These are phyloP conservation scores for Leptopilina clavipes DNA, from an alignment of 1,140 invertebrate species.

Conservation along the genomic window DNA sequence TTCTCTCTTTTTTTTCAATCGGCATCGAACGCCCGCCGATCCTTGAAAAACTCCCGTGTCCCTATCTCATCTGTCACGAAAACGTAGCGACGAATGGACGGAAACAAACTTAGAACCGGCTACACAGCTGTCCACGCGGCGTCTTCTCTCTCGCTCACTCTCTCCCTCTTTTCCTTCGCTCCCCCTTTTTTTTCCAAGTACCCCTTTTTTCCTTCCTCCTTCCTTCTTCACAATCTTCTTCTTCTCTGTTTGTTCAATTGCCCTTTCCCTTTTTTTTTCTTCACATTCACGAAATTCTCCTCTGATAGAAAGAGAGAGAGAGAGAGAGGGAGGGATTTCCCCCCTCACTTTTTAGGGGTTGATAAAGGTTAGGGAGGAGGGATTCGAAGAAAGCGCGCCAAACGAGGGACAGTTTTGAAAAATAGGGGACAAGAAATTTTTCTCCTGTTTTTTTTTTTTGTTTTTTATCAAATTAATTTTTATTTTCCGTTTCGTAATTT, in stretches of 20 bases:
- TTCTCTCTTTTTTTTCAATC: conserved; percentile 38
- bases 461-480: no score
- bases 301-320: no score
- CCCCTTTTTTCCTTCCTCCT: conserved; percentile 23
- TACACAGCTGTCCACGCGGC: conserved; percentile 58
- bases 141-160: conserved; percentile 47
- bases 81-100: conserved; percentile 58
- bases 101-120: conserved; percentile 55
- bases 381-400: neutral
- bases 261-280: neutral
- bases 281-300: no score
- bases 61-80: conserved; percentile 60
- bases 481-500: no score
- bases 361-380: neutral
- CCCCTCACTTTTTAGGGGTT: conserved; percentile 19
- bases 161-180: conserved; percentile 30
- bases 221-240: neutral
- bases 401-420: neutral
- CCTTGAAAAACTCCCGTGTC: conserved; percentile 52
- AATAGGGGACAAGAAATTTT: no score
- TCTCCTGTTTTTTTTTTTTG: no score
- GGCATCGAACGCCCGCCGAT: conserved; percentile 34
- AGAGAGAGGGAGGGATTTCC: no score
- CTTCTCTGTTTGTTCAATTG: neutral
- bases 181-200: conserved; percentile 9